These are phyloP conservation scores for Berghia stephanieae DNA, from an alignment of 1,140 invertebrate species.

Conservation along the genomic window DNA sequence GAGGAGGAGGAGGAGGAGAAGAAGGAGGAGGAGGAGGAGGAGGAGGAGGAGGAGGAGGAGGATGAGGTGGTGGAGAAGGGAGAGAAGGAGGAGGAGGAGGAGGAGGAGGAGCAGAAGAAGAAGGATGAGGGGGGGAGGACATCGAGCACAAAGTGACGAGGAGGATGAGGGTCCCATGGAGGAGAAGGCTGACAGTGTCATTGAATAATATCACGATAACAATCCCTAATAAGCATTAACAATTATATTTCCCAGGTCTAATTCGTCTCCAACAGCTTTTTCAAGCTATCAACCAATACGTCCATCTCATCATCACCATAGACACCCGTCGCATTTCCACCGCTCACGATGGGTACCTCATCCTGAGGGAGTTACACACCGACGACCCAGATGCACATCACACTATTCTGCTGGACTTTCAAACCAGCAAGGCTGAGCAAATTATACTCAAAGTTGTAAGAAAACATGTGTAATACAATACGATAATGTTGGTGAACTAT, in stretches of 20 bases:
- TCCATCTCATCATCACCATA: conserved; percentile 49
- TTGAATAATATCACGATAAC: neutral
- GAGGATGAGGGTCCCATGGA: too few species aligned
- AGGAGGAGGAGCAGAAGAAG: too few species aligned
- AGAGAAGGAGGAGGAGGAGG: too few species aligned
- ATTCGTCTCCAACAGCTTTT: conserved; percentile 58
- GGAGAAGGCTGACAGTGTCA: too few species aligned
- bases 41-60: too few species aligned
- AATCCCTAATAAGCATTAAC: neutral
- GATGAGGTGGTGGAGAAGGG: too few species aligned
- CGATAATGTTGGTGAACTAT: too few species aligned
- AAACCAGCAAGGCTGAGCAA: conserved; percentile 44
- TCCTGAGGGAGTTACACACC: conserved; percentile 43
- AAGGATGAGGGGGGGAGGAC: too few species aligned
- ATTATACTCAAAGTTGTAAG: conserved; percentile 48
- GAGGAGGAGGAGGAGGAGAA: too few species aligned
- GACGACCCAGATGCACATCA: conserved; percentile 39
- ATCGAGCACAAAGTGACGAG: too few species aligned
- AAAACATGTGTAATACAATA: neutral
- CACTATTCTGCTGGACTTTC: conserved; percentile 50
- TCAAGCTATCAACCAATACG: conserved; percentile 51
- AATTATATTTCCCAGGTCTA: conserved; percentile 49
- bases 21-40: neutral
- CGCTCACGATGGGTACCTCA: conserved; percentile 37
- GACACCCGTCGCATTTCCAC: conserved; percentile 48